phyloP scores from a whole-genome alignment of 2,113 vertebrate genomes.

The Neolamprologus hecqui region DNA sequence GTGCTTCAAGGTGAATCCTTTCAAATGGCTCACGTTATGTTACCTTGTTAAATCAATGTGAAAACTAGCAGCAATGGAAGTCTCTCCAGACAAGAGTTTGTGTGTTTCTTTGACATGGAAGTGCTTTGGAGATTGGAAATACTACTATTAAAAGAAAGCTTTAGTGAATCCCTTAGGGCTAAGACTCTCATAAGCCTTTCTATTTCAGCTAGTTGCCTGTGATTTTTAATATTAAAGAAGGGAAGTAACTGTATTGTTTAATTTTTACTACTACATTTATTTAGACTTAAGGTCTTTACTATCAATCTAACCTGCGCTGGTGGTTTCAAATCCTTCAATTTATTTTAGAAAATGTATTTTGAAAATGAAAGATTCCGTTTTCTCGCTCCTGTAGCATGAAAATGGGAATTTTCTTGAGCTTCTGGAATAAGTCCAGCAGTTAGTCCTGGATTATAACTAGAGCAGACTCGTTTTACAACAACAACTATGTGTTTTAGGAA shows the following conservation, averaged over 20 bases:
- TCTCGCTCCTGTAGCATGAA: neutral
- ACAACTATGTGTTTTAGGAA: neutral
- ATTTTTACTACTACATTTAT: neutral
- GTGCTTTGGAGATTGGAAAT: neutral
- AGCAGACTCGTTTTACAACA: neutral
- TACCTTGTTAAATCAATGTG: conserved; percentile 62
- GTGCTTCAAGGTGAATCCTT: conserved; percentile 59
- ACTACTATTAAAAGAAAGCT: neutral
- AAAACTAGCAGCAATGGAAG: conserved; percentile 36
- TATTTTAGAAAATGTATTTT: neutral
- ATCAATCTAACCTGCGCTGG: neutral
- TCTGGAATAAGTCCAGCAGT: neutral
- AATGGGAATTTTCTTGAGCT: neutral
- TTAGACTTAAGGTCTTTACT: neutral
- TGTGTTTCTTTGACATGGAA: neutral
- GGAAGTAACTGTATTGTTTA: neutral
- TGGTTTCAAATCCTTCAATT: neutral
- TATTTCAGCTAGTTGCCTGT: neutral
- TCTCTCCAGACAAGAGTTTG: conserved; percentile 8
- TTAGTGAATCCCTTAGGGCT: neutral
- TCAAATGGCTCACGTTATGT: conserved; percentile 57
- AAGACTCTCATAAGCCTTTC: neutral
- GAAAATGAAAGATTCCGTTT: neutral
- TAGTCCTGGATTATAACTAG: neutral
- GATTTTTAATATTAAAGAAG: neutral